Percentiles rank a stretch among this genome's conserved stretches.
Conservation (phyloP, 64 coral and sea anemone genomes). For the Anthopleura sola region DNA sequence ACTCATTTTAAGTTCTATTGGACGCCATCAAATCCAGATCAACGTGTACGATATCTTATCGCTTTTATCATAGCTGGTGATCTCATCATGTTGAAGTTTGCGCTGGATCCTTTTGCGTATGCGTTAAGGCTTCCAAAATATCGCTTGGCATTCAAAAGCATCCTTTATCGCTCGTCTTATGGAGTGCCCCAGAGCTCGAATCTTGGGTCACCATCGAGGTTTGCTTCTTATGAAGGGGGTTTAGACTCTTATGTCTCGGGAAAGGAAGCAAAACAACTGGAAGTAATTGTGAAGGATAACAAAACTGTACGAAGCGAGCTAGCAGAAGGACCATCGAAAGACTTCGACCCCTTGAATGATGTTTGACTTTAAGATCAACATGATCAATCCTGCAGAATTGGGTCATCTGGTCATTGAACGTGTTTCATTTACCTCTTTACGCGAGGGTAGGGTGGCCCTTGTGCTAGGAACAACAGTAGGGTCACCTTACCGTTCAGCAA, state of each 20-base stretch:
- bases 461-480: too few relatives aligned
- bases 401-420: too few relatives aligned
- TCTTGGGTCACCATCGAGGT: background rate
- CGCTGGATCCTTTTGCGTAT: conserved; percentile 35
- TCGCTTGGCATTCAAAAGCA: conserved; percentile 17
- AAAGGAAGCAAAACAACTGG: background rate
- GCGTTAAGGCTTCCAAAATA: conserved; percentile 30
- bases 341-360: background rate
- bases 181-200: background rate
- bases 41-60: background rate
- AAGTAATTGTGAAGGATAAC: background rate
- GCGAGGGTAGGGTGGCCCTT: too few relatives aligned
- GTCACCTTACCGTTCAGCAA: too few relatives aligned
- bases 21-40: background rate
- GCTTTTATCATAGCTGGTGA: background rate
- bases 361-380: background rate
- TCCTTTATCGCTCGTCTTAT: background rate
- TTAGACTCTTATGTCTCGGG: background rate
- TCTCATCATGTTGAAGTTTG: conserved; percentile 37
- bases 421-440: too few relatives aligned
- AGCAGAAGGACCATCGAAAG: background rate
- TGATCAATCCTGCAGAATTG: background rate
- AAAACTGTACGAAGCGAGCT: background rate
- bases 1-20: background rate
- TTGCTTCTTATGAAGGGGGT: background rate